Conservation (phyloP, 1,140 invertebrate genomes). For the Marisa cornuarietis region DNA sequence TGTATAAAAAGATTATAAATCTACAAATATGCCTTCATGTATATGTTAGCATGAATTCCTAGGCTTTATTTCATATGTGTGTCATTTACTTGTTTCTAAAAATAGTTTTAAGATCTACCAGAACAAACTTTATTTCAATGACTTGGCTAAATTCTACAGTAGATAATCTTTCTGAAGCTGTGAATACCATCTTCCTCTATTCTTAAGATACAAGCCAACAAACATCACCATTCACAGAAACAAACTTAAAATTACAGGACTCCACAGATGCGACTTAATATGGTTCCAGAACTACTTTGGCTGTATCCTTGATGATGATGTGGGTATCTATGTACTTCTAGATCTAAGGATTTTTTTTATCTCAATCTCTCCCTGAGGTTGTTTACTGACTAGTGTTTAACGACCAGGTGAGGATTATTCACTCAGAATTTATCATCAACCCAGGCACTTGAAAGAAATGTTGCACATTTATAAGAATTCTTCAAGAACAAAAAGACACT, state of each 20-base stretch:
- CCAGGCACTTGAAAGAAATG: background rate
- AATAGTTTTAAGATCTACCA: no score
- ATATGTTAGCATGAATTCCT: no score
- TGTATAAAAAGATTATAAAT: background rate
- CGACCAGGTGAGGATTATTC: no score
- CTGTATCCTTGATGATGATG: background rate
- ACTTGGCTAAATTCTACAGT: no score
- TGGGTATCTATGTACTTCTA: constrained; percentile 4
- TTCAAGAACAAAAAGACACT: constrained; percentile 29
- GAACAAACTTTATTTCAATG: no score
- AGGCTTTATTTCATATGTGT: background rate
- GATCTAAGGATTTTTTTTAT: background rate
- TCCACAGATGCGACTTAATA: background rate
- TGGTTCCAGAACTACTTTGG: background rate
- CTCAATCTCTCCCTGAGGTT: background rate
- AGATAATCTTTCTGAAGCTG: no score
- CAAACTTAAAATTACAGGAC: background rate
- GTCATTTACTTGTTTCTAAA: background rate
- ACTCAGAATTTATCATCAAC: background rate
- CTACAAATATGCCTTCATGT: no score
- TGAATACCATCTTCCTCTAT: no score
- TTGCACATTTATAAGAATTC: background rate
- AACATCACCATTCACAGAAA: no score
- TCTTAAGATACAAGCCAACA: no score
- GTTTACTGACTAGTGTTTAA: background rate